Percentiles rank a stretch among this genome's conserved stretches.
Evolutionary conservation across 2,797 vertebrate species (phyloP).

Genomic region (Myripristis jacobus): DNA sequence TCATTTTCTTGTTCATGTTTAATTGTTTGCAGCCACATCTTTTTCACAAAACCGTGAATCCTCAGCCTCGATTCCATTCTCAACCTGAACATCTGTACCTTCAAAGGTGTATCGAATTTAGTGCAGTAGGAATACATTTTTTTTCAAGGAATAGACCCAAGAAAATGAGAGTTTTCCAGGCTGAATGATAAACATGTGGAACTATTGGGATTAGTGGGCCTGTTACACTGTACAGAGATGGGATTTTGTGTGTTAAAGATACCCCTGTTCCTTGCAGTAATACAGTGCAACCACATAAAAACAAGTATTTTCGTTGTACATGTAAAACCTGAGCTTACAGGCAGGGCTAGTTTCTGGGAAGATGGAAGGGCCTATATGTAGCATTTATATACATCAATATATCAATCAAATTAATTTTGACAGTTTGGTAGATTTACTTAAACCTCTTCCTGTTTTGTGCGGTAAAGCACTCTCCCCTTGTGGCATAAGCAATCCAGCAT

Average conservation of each 20-base stretch:
- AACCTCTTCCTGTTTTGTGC: not conserved
- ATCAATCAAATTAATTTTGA: too few relatives aligned
- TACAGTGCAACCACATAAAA: not conserved
- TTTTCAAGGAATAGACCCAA: not conserved
- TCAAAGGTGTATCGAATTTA: conserved; percentile 6
- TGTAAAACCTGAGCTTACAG: too few relatives aligned
- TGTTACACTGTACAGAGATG: too few relatives aligned
- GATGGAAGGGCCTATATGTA: too few relatives aligned
- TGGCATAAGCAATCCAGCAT: too few relatives aligned
- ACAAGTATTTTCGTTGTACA: too few relatives aligned
- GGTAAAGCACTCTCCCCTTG: not conserved
- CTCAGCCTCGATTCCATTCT: not conserved
- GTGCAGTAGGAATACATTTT: not conserved
- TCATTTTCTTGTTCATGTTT: conserved; percentile 25
- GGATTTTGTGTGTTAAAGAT: not conserved
- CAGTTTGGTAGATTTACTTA: too few relatives aligned
- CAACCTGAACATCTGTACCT: conserved; percentile 2
- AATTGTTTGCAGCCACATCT: conserved; percentile 16
- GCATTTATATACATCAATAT: too few relatives aligned
- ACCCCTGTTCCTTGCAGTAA: not conserved
- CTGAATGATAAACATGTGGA: conserved; percentile 7
- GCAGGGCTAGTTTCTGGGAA: too few relatives aligned
- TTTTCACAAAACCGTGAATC: not conserved
- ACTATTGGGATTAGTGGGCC: too few relatives aligned
- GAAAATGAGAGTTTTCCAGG: conserved; percentile 5